These are phyloP conservation scores for Varecia variegata DNA, from an alignment of 2,797 vertebrate genomes.

Conservation along the genomic window DNA sequence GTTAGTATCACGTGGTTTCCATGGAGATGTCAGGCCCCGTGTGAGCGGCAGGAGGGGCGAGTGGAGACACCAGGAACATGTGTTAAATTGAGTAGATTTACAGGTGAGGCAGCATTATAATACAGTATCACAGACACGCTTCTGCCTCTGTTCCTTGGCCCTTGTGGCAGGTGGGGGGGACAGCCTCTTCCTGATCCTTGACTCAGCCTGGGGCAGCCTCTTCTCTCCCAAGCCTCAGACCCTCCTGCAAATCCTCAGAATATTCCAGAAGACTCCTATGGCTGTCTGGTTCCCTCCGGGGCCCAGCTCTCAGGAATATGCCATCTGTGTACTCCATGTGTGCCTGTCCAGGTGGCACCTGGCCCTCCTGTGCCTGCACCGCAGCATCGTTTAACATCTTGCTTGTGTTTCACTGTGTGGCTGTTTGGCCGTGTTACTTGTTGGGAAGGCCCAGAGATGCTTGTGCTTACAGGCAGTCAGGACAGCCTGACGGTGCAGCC, in stretches of 20 bases:
- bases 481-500: neutral
- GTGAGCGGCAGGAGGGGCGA: too few relatives aligned
- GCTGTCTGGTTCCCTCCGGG: neutral
- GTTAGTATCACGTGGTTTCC: neutral
- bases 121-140: neutral
- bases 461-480: too few relatives aligned
- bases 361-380: neutral
- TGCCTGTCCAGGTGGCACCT: neutral
- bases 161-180: neutral
- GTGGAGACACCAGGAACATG: neutral
- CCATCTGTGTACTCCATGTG: neutral
- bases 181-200: neutral
- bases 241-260: neutral
- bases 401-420: neutral
- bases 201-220: neutral
- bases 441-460: accelerated
- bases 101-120: too few relatives aligned
- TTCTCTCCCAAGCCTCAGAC: neutral
- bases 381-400: neutral
- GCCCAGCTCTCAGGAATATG: neutral
- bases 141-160: neutral
- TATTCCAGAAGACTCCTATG: neutral
- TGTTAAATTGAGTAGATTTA: too few relatives aligned
- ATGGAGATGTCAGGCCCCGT: neutral
- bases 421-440: neutral